Conservation (phyloP, 2,797 vertebrate genomes). For the Acrossocheilus wenchowensis region DNA sequence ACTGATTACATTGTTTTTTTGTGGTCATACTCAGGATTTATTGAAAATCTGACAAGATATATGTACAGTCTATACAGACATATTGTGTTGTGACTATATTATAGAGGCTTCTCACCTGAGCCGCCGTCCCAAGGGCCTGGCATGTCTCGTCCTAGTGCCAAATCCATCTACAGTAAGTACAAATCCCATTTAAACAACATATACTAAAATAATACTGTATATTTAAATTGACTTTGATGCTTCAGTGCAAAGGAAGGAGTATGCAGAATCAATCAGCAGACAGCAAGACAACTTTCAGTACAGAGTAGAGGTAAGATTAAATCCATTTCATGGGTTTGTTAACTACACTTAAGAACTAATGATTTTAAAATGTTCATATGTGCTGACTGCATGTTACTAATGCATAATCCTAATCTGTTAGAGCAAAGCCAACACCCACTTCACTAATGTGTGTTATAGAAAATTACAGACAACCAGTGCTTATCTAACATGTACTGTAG, state of each 20-base stretch:
- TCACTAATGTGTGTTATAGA: not conserved
- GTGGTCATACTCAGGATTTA: too few relatives aligned
- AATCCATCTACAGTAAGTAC: slow-evolving; percentile 88
- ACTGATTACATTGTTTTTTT: not conserved
- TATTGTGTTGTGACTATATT: slow-evolving; percentile 41
- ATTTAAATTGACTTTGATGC: slow-evolving; percentile 34
- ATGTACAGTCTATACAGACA: not conserved
- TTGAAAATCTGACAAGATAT: not conserved
- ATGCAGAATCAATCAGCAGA: slow-evolving; percentile 76
- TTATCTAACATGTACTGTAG: not conserved
- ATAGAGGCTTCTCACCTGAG: slow-evolving; percentile 62
- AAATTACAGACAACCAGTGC: not conserved
- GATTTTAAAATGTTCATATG: not conserved
- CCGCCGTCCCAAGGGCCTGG: slow-evolving; percentile 51
- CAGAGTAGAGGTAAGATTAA: slow-evolving; percentile 86
- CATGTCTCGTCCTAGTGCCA: slow-evolving; percentile 84
- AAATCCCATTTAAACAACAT: not conserved
- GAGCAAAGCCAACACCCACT: not conserved
- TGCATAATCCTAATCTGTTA: not conserved
- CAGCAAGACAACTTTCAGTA: slow-evolving; percentile 74
- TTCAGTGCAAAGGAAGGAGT: slow-evolving; percentile 89
- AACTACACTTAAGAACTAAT: not conserved
- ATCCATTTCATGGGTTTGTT: not conserved
- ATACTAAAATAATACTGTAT: not conserved
- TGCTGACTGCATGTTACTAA: not conserved